Conservation (phyloP, 2,113 vertebrate genomes). For the Baryphthengus martii region DNA sequence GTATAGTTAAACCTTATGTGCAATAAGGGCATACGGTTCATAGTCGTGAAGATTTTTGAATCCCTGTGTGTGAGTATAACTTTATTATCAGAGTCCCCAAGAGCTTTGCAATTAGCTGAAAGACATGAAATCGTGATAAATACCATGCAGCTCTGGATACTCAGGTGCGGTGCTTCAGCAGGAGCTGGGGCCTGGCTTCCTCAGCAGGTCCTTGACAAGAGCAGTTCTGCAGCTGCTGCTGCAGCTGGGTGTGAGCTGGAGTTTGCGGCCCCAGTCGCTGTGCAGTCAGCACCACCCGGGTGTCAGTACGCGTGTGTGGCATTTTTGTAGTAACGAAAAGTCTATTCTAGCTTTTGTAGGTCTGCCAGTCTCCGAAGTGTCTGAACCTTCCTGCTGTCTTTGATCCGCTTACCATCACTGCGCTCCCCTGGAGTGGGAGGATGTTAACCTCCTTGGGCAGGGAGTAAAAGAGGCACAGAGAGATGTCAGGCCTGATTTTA, state of each 20-base stretch:
- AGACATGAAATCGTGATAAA: background rate
- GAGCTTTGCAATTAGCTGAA: background rate
- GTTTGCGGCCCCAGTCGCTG: background rate
- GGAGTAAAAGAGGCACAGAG: background rate
- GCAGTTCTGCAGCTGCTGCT: background rate
- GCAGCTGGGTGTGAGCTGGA: background rate
- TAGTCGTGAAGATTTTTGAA: background rate
- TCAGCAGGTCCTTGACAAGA: background rate
- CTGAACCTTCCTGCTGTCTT: background rate
- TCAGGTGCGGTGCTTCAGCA: background rate
- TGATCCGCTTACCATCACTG: accelerated
- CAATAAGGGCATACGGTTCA: background rate
- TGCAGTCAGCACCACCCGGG: background rate
- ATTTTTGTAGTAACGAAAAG: background rate
- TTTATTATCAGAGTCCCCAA: background rate
- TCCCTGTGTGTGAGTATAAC: too few species aligned
- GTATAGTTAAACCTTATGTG: background rate
- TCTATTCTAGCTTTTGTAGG: background rate
- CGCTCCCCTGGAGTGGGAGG: background rate
- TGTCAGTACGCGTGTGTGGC: accelerated
- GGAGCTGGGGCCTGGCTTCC: background rate
- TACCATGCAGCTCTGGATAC: background rate
- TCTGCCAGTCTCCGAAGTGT: background rate
- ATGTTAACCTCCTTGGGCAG: background rate
- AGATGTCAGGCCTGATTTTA: background rate